These are phyloP conservation scores for Charaxes varanes DNA, from an alignment of 1,140 invertebrate species.

Conservation along the genomic window DNA sequence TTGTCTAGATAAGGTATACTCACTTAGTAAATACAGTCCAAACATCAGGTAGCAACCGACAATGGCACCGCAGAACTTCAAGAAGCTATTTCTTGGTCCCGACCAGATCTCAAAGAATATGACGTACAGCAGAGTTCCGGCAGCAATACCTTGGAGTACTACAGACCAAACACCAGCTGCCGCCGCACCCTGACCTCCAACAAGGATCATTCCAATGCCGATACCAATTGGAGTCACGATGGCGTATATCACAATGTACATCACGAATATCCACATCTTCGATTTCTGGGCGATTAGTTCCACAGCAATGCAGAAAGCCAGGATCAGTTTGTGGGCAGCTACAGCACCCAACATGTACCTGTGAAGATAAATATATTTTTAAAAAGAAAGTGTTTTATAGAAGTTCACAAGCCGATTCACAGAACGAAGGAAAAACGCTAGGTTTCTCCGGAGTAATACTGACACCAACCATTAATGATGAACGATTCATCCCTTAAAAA, in stretches of 20 bases:
- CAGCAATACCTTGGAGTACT: constrained; percentile 88
- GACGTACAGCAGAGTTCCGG: constrained; percentile 91
- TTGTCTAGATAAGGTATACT: too few relatives aligned
- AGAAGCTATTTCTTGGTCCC: too few relatives aligned
- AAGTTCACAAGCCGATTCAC: too few relatives aligned
- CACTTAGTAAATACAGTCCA: too few relatives aligned
- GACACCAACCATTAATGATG: too few relatives aligned
- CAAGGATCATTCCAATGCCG: constrained; percentile 80
- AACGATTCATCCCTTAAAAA: too few relatives aligned
- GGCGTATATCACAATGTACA: constrained; percentile 86
- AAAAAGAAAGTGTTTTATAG: too few relatives aligned
- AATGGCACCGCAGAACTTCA: too few relatives aligned
- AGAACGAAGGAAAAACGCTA: too few relatives aligned
- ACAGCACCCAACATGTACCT: constrained; percentile 89
- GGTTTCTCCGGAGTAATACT: too few relatives aligned
- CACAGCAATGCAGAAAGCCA: constrained; percentile 90
- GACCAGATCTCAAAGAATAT: constrained; percentile 94
- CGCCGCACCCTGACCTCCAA: constrained; percentile 70
- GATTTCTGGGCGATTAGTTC: constrained; percentile 83
- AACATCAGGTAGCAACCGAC: too few relatives aligned
- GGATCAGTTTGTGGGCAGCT: constrained; percentile 91
- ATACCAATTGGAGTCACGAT: constrained; percentile 87
- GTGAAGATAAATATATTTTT: too few relatives aligned
- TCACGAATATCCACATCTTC: constrained; percentile 75
- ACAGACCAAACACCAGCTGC: constrained; percentile 77